Evolutionary conservation across 2,888 invertebrate species (phyloP).

Genomic region (Strigamia transsilvanica): DNA sequence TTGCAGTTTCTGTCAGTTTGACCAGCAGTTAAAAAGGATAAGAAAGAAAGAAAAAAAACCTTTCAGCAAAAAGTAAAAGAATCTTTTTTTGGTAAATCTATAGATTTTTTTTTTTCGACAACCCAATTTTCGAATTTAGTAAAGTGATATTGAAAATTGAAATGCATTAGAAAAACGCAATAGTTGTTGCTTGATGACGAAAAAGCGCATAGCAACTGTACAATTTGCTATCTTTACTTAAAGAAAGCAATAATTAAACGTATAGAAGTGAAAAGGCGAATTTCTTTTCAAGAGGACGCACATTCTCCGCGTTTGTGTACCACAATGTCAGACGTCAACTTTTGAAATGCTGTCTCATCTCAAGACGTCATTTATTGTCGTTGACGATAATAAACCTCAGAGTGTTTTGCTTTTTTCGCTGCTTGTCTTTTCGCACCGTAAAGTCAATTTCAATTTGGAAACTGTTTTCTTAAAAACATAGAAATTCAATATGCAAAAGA

Average conservation of each 20-base stretch:
- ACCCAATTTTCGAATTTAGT: too few species aligned
- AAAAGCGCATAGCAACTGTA: too few species aligned
- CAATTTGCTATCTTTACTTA: too few species aligned
- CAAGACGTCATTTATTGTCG: not conserved
- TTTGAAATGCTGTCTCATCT: not conserved
- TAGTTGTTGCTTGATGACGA: too few species aligned
- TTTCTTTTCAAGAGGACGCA: too few species aligned
- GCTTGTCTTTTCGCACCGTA: not conserved
- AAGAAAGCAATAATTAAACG: too few species aligned
- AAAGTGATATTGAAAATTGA: too few species aligned
- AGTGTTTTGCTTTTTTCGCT: not conserved
- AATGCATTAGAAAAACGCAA: too few species aligned
- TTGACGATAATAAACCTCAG: conserved; percentile 7
- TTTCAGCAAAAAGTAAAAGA: not conserved
- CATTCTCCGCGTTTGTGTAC: not conserved
- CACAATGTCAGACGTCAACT: not conserved
- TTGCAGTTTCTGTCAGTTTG: conserved; percentile 7
- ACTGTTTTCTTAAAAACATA: conserved; percentile 1
- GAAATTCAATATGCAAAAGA: conserved; percentile 25
- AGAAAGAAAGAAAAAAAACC: not conserved
- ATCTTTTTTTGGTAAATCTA: not conserved
- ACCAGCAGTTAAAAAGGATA: not conserved
- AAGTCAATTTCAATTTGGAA: conserved; percentile 21
- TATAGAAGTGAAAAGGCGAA: too few species aligned
- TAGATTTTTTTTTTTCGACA: too few species aligned